Evolutionary conservation across 2,797 vertebrate genomes (phyloP).

Genomic region (Phalloptychus januarius): DNA sequence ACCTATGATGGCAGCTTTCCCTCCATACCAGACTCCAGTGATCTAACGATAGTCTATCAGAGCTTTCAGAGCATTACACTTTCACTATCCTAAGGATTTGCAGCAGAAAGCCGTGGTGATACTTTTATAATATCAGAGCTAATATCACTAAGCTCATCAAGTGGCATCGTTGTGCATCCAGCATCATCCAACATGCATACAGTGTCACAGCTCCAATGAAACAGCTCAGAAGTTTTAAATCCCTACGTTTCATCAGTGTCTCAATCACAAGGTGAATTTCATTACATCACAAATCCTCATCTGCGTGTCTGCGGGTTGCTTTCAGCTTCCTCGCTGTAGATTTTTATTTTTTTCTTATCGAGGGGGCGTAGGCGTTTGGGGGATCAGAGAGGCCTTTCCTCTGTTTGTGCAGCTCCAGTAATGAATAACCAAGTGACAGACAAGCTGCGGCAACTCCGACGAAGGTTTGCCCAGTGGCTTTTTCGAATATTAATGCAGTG

Average conservation of each 20-base stretch:
- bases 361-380: neutral
- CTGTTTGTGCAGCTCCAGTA: constrained; percentile 34
- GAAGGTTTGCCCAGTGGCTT: constrained; percentile 50
- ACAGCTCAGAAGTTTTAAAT: constrained; percentile 35
- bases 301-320: neutral
- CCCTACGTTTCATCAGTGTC: constrained; percentile 25
- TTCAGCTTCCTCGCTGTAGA: neutral
- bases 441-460: constrained; percentile 55
- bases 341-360: neutral
- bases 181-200: neutral
- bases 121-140: constrained; percentile 48
- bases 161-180: constrained; percentile 12
- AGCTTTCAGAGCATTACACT: constrained; percentile 22
- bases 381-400: constrained; percentile 41
- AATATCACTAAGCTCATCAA: constrained; percentile 29
- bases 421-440: constrained; percentile 56
- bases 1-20: constrained; percentile 50
- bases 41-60: constrained; percentile 56
- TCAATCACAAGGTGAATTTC: constrained; percentile 9
- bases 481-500: constrained; percentile 61
- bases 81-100: constrained; percentile 16
- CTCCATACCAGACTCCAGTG: constrained; percentile 39
- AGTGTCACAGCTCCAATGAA: constrained; percentile 29
- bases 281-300: constrained; percentile 1
- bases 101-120: constrained; percentile 38